Evolutionary conservation across 2,113 vertebrate species (phyloP).

Genomic region (Silurus asotus): DNA sequence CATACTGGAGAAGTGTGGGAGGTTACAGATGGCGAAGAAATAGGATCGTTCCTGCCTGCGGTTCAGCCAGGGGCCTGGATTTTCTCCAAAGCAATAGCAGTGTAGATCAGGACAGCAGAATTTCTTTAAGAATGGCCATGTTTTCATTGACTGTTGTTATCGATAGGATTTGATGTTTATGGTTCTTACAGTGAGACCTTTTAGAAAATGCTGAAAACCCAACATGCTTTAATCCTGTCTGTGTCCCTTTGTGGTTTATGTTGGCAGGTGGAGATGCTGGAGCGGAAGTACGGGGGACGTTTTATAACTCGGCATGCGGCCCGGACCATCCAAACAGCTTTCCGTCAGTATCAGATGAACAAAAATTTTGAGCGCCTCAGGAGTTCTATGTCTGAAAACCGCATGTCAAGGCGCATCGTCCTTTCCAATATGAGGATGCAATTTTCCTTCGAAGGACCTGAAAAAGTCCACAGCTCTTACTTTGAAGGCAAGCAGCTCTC

Average conservation of each 20-base stretch:
- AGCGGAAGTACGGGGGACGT: slow-evolving; percentile 97
- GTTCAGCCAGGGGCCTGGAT: slow-evolving; percentile 22
- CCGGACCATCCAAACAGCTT: slow-evolving; percentile 95
- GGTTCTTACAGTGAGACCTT: background rate
- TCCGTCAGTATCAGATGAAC: slow-evolving; percentile 99
- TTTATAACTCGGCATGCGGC: slow-evolving; percentile 97
- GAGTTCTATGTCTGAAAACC: slow-evolving; percentile 99
- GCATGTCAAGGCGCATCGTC: slow-evolving; percentile 95
- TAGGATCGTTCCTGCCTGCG: slow-evolving; percentile 39
- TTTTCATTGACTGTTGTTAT: background rate
- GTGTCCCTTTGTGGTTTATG: background rate
- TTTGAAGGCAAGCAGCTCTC: slow-evolving; percentile 95
- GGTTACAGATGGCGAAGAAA: slow-evolving; percentile 35
- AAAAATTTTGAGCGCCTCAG: slow-evolving; percentile 96
- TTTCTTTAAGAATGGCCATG: background rate
- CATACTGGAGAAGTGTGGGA: background rate
- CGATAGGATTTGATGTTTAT: background rate
- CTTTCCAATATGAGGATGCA: slow-evolving; percentile 99
- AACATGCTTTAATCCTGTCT: background rate
- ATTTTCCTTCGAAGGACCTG: slow-evolving; percentile 98
- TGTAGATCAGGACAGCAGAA: background rate
- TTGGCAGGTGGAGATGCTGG: slow-evolving; percentile 95
- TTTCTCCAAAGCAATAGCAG: slow-evolving; percentile 1
- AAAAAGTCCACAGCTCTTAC: slow-evolving; percentile 96
- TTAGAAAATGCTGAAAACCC: background rate